A percentile compares a stretch with the other conserved stretches of the same genome.
phyloP scores from a whole-genome alignment of 2,888 invertebrate species.

The Erpobdella octoculata region DNA sequence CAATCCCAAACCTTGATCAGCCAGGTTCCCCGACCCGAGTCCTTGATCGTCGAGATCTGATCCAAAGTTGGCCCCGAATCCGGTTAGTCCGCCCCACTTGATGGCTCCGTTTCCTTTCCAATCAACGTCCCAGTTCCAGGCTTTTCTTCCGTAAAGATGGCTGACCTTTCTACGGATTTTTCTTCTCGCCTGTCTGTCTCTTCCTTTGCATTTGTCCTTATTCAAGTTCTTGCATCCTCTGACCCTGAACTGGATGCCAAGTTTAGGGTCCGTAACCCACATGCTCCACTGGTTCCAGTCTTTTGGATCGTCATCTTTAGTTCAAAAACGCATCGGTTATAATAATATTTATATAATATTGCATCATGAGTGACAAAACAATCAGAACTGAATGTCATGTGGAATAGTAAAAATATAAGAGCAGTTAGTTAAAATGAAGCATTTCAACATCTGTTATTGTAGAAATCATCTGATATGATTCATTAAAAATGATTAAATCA shows the following conservation, averaged over 20 bases:
- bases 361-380: too few species aligned
- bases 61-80: neutral
- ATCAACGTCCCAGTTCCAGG: neutral
- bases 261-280: neutral
- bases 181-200: neutral
- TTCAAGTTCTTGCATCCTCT: neutral
- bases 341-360: too few species aligned
- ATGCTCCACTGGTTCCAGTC: conserved; percentile 3
- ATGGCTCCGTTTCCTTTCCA: neutral
- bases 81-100: conserved; percentile 14
- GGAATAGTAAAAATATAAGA: too few species aligned
- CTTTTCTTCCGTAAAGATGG: neutral
- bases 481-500: too few species aligned
- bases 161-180: neutral
- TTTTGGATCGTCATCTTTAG: neutral
- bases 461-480: too few species aligned
- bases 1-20: conserved; percentile 1
- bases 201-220: neutral
- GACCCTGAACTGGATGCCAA: neutral
- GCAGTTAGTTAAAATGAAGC: too few species aligned
- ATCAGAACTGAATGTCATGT: too few species aligned
- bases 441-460: too few species aligned
- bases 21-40: neutral
- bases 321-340: too few species aligned
- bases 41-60: neutral